Percentiles rank a stretch among this genome's conserved stretches.
phyloP scores from a whole-genome alignment of 2,113 vertebrate species.

The Natator depressus region DNA sequence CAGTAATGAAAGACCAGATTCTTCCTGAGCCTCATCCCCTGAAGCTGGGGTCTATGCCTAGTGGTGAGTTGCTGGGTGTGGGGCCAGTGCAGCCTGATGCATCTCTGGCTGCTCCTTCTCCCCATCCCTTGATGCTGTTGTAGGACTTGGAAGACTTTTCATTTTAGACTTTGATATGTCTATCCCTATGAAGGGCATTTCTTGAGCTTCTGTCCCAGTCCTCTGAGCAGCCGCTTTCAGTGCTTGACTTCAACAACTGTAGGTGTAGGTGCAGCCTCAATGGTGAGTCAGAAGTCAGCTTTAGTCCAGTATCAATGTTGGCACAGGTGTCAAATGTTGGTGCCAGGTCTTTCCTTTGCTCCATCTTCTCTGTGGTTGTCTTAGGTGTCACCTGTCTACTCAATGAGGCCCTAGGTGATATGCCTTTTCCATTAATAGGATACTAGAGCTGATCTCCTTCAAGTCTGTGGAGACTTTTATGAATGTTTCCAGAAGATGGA shows the following conservation, averaged over 20 bases:
- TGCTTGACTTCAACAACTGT: not conserved
- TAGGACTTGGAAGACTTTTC: not conserved
- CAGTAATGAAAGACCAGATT: not conserved
- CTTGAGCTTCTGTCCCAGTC: not conserved
- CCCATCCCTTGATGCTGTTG: not conserved
- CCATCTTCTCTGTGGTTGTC: not conserved
- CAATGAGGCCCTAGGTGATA: not conserved
- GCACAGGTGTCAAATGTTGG: not conserved
- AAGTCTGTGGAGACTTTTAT: not conserved
- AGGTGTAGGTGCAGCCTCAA: not conserved
- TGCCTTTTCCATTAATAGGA: not conserved
- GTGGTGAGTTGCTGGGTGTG: not conserved
- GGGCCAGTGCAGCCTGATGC: not conserved
- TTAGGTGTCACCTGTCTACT: not conserved
- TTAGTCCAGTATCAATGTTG: not conserved
- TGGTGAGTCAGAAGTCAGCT: not conserved
- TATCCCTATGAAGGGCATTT: not conserved
- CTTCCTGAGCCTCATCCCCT: not conserved
- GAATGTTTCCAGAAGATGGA: not conserved
- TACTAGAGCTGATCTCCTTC: not conserved
- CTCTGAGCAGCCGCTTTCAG: not conserved
- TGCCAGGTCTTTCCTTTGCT: not conserved
- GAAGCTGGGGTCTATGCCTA: not conserved
- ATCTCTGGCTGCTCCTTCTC: not conserved
- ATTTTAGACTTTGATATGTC: not conserved